Conservation (phyloP, 2,113 vertebrate genomes). For the Grammomys surdaster region DNA sequence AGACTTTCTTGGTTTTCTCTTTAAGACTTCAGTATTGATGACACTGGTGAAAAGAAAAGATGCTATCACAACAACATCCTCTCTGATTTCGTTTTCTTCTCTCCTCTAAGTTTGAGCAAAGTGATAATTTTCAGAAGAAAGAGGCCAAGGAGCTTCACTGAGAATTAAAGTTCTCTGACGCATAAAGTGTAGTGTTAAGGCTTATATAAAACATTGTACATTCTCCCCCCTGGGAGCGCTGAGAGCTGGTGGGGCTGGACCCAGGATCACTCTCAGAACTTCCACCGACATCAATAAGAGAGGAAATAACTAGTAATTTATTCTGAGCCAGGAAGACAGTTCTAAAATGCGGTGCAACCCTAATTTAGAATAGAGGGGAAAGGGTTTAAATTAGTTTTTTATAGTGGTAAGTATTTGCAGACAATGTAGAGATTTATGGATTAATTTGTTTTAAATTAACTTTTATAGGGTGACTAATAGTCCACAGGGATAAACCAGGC, state of each 20-base stretch:
- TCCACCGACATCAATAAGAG: conserved; percentile 62
- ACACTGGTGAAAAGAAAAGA: not conserved
- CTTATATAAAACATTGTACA: not conserved
- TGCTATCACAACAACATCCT: not conserved
- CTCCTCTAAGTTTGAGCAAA: not conserved
- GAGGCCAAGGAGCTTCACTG: not conserved
- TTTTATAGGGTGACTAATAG: conserved; percentile 81
- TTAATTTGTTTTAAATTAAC: conserved; percentile 86
- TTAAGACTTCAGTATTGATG: not conserved
- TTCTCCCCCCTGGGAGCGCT: conserved; percentile 37
- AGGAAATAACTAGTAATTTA: conserved; percentile 76
- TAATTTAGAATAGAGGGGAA: conserved; percentile 79
- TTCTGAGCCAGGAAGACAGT: conserved; percentile 71
- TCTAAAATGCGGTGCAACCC: conserved; percentile 71
- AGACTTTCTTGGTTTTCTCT: not conserved
- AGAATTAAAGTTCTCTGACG: conserved; percentile 59
- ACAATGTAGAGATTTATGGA: conserved; percentile 84
- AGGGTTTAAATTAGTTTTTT: conserved; percentile 81
- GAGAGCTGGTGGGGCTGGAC: conserved; percentile 18
- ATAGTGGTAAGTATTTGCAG: conserved; percentile 82
- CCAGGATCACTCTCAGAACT: conserved; percentile 55
- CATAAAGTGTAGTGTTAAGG: conserved; percentile 16
- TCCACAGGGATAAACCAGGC: conserved; percentile 76
- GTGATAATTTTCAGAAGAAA: conserved; percentile 46
- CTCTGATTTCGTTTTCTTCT: conserved; percentile 25